Percentiles rank a stretch among this genome's conserved stretches.
phyloP scores from a whole-genome alignment of 2,797 vertebrate genomes.

The Eidolon dupreanum region DNA sequence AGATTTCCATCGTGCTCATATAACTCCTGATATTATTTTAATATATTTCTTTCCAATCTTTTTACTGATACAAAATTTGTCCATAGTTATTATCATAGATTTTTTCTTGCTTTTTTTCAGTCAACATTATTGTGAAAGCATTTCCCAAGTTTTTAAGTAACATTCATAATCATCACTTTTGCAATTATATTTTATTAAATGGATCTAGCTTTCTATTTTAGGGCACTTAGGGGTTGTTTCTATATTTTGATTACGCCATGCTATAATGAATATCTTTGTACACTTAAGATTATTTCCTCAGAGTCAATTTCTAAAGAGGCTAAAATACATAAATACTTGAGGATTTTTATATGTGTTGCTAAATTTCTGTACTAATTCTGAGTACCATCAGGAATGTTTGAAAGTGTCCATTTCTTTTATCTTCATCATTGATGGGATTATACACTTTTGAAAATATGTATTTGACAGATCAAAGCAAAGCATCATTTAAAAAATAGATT shows the following conservation, averaged over 20 bases:
- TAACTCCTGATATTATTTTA: not conserved
- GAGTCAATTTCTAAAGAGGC: constrained; percentile 19
- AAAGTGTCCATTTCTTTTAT: not conserved
- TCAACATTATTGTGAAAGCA: not conserved
- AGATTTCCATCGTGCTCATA: not conserved
- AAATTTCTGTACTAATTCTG: not conserved
- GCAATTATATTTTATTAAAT: not conserved
- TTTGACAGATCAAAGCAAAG: not conserved
- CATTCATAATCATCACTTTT: not conserved
- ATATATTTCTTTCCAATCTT: not conserved
- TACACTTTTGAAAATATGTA: not conserved
- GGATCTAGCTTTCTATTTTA: not conserved
- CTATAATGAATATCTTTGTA: not conserved
- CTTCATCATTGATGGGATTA: not conserved
- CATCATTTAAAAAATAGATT: not conserved
- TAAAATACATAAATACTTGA: not conserved
- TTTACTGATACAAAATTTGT: not conserved
- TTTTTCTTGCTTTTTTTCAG: constrained; percentile 5
- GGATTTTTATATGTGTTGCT: not conserved
- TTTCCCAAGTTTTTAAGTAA: not conserved
- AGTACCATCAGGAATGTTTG: not conserved
- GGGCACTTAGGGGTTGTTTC: not conserved
- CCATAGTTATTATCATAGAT: not conserved
- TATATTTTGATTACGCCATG: not conserved
- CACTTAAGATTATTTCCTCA: not conserved